These are phyloP conservation scores for Anagyrus pseudococci DNA, from an alignment of 2,888 invertebrate species.

Conservation along the genomic window DNA sequence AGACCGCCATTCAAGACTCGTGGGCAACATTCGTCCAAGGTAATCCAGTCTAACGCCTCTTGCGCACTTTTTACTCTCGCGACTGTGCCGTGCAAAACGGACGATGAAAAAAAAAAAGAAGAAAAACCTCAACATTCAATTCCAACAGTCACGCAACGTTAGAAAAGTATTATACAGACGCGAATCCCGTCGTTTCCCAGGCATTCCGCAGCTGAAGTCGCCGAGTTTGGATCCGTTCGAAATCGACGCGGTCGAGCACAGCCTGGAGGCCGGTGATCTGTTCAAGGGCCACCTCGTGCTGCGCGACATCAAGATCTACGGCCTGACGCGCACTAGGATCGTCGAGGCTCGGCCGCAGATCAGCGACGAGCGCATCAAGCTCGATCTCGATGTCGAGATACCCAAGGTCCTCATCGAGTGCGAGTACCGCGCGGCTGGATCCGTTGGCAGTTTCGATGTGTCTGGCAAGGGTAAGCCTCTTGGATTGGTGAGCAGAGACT, in stretches of 20 bases:
- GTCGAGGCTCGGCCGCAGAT: not conserved
- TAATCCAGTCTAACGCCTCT: too few species aligned
- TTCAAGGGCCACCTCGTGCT: not conserved
- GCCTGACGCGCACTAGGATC: not conserved
- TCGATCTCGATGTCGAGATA: not conserved
- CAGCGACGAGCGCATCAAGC: not conserved
- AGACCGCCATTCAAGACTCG: too few species aligned
- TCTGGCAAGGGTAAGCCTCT: not conserved
- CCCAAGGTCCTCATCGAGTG: not conserved
- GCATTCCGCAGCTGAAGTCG: not conserved
- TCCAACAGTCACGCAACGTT: too few species aligned
- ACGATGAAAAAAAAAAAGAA: too few species aligned
- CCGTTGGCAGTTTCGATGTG: not conserved
- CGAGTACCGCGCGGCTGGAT: not conserved
- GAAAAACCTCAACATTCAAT: too few species aligned
- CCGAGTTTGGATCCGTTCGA: not conserved
- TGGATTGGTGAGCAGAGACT: too few species aligned
- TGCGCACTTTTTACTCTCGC: too few species aligned
- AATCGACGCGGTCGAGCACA: not conserved
- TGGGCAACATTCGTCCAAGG: too few species aligned
- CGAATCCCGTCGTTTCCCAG: slow-evolving; percentile 30
- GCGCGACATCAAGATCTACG: not conserved
- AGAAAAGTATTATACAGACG: too few species aligned
- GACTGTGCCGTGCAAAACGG: not conserved
- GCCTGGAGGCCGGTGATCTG: not conserved